Evolutionary conservation across 1,140 invertebrate species (phyloP), one percentile per base, ranked within the genome.

Genomic region (Dolichoris vasculosae): DNA sequence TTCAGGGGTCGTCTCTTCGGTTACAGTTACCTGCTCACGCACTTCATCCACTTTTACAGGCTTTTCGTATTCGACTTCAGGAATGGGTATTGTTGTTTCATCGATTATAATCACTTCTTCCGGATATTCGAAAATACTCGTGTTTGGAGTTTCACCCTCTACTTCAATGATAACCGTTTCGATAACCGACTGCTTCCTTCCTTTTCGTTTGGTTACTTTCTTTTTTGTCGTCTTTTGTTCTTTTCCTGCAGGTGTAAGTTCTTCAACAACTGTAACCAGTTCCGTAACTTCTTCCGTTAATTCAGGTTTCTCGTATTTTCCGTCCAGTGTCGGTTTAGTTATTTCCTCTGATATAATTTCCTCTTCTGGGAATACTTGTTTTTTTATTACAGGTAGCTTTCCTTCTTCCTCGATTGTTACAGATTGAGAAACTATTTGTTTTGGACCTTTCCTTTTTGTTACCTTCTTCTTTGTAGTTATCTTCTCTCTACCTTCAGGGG

Each of bases 81-180:
- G 35, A 35, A 78, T 0, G 6, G n/a, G 0, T 32, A 4, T 30
- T 55, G 46, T 73, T 9, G 71, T 80, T 55, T 67, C 67, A 17
- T 38, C 38, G 20, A 51, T 77, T 11, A 90, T 43, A 51, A 85
- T 71, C 9, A 59, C 67, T 67, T 88, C 84, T 23, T 86, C 73
- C 38, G 86, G 79, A 48, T 46, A 73, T 82, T 87, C 88, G 20
- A 64, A 15, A n/a, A 88, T 87, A 11, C 92, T 89, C 23, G 89
- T 91, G 67, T 93, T 86, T 13, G 92, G 90, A 82, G 88, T 87
- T 86, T 93, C 90, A 73, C 92, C 91, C 83, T 94, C 92, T 89
- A 94, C 93, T 89, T 94, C 91, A 76, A 94, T 88, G 38, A 93
- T 93, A 32, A 92, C 91, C 81, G 94, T 92, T 90, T 94, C 92